These are phyloP conservation scores for Dromaius novaehollandiae DNA, from an alignment of 2,113 vertebrate genomes.

Conservation along the genomic window DNA sequence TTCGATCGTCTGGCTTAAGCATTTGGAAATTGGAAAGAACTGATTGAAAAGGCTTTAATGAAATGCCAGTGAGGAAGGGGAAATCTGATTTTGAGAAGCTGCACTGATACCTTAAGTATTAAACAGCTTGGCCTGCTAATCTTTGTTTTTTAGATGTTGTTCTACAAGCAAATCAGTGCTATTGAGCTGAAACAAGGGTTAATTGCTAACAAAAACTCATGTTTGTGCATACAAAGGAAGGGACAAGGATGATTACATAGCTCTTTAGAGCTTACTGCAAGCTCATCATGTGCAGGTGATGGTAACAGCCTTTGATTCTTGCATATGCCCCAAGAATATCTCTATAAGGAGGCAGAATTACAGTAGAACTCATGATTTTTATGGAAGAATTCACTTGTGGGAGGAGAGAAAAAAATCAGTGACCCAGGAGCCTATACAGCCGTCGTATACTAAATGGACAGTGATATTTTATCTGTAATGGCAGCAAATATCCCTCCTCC, in stretches of 20 bases:
- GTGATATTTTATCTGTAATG: background rate
- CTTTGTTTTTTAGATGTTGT: constrained; percentile 39
- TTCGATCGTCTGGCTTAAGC: background rate
- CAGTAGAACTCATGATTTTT: background rate
- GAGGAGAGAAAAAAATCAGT: background rate
- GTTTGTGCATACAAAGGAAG: background rate
- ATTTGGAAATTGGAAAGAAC: constrained; percentile 4
- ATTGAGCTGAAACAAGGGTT: constrained; percentile 53
- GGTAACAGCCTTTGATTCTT: background rate
- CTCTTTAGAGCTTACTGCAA: background rate
- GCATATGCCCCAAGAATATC: background rate
- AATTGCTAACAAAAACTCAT: constrained; percentile 42
- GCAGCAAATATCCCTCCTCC: background rate
- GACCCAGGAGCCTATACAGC: background rate
- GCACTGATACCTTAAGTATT: background rate
- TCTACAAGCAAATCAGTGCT: constrained; percentile 50
- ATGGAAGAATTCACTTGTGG: background rate
- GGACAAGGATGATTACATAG: background rate
- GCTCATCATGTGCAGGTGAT: accelerated
- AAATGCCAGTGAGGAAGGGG: background rate
- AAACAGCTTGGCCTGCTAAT: constrained; percentile 29
- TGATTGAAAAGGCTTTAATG: constrained; percentile 52
- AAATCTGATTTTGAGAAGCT: constrained; percentile 53
- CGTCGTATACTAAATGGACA: background rate
- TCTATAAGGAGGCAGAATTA: background rate